Evolutionary conservation across 2,888 invertebrate species (phyloP).

Genomic region (Caenorhabditis wallacei): DNA sequence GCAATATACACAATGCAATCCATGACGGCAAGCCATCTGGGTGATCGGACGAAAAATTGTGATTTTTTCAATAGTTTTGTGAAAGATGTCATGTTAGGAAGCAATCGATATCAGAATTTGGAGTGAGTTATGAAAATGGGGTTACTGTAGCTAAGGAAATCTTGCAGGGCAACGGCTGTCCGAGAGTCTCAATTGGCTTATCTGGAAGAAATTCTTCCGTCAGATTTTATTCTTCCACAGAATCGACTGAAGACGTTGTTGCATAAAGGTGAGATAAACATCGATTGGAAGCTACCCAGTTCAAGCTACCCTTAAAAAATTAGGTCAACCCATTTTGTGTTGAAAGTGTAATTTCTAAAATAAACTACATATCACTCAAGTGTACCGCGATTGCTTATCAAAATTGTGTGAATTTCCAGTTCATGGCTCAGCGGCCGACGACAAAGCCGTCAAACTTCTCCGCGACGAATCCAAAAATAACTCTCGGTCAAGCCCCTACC

Average conservation of each 20-base stretch:
- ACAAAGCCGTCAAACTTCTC: conserved; percentile 43
- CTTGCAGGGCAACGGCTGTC: conserved; percentile 17
- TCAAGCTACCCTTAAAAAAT: too few relatives aligned
- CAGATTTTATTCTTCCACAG: conserved; percentile 64
- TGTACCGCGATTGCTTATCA: too few relatives aligned
- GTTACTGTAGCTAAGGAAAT: not conserved
- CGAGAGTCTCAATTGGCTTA: conserved; percentile 43
- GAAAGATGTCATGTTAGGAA: conserved; percentile 39
- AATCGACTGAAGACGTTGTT: conserved; percentile 59
- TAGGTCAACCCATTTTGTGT: too few relatives aligned
- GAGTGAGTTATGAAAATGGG: conserved; percentile 29
- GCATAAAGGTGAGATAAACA: conserved; percentile 48
- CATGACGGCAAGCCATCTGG: not conserved
- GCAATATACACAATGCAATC: conserved; percentile 44
- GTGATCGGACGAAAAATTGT: not conserved
- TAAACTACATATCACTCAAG: too few relatives aligned
- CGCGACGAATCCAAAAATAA: conserved; percentile 14
- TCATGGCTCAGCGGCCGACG: conserved; percentile 35
- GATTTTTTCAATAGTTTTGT: conserved; percentile 33
- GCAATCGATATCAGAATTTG: conserved; percentile 32
- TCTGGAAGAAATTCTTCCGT: conserved; percentile 56
- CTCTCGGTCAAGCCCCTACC: not conserved
- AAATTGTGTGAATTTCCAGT: conserved; percentile 5
- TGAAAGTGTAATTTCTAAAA: too few relatives aligned
- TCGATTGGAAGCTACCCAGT: too few relatives aligned